phyloP scores from a whole-genome alignment of 2,797 vertebrate species.

The Aldrovandia affinis region DNA sequence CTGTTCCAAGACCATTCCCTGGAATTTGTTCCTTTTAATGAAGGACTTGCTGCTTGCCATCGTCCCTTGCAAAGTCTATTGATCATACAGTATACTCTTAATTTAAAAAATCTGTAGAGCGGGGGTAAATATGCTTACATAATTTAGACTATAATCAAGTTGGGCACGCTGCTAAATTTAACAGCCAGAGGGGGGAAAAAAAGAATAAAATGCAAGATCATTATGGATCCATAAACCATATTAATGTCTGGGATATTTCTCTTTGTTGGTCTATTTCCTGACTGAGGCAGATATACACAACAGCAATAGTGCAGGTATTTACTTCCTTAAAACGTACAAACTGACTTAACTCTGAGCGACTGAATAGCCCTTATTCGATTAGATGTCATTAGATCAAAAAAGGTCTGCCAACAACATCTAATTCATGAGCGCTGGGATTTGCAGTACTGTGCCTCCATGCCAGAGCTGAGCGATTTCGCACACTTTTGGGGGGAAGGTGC shows the following conservation, averaged over 20 bases:
- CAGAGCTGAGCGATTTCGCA: too few relatives aligned
- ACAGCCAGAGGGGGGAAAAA: neutral
- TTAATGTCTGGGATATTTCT: conserved; percentile 5
- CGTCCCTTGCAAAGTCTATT: neutral
- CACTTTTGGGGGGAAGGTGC: too few relatives aligned
- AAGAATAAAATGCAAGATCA: neutral
- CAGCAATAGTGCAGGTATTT: neutral
- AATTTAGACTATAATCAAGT: neutral
- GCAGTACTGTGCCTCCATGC: too few relatives aligned
- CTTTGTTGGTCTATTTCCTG: neutral
- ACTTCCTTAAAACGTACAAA: neutral
- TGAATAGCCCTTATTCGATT: neutral
- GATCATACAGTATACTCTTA: neutral
- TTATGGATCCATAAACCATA: neutral
- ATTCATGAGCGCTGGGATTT: too few relatives aligned
- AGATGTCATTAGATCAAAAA: too few relatives aligned
- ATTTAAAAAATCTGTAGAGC: neutral
- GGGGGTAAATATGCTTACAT: too few relatives aligned
- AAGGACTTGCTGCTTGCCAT: neutral
- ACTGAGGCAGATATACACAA: neutral
- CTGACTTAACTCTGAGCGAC: neutral
- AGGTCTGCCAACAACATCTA: too few relatives aligned
- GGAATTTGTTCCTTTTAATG: neutral
- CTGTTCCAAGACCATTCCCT: neutral
- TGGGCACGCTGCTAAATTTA: neutral